Conservation (phyloP, 35 echinoderm and acorn worm species). For the Stichopus chloronotus region DNA sequence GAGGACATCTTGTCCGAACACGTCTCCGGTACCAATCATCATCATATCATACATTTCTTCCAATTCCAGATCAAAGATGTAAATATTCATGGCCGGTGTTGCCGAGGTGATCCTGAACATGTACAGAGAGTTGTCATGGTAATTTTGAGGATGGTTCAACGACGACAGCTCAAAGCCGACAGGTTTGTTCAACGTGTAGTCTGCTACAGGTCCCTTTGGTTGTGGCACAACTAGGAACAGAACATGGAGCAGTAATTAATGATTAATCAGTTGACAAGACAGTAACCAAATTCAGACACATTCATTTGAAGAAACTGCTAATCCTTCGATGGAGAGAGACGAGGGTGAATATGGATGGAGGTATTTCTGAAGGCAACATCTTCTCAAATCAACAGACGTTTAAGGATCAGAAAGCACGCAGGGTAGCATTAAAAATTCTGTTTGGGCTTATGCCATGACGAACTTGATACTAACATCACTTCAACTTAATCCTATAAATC, state of each 20-base stretch:
- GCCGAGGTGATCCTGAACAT: slow-evolving; percentile 28
- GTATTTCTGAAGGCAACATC: too few relatives aligned
- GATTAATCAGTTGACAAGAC: neutral
- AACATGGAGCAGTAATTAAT: neutral
- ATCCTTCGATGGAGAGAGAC: too few relatives aligned
- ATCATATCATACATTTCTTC: slow-evolving; percentile 44
- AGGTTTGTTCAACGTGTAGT: slow-evolving; percentile 29
- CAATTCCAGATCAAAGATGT: slow-evolving; percentile 34
- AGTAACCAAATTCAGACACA: neutral
- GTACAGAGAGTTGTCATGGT: slow-evolving; percentile 46
- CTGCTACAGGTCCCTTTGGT: neutral
- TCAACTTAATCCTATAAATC: too few relatives aligned
- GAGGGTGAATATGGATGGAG: too few relatives aligned
- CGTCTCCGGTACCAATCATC: neutral
- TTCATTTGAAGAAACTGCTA: too few relatives aligned
- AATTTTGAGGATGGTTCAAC: slow-evolving; percentile 18
- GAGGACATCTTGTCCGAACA: neutral
- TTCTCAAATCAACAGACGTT: too few relatives aligned
- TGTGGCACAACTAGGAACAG: slow-evolving; percentile 24
- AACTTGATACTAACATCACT: too few relatives aligned
- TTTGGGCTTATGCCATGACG: too few relatives aligned
- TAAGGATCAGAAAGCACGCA: too few relatives aligned
- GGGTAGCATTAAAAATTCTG: too few relatives aligned
- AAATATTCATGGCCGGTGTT: slow-evolving; percentile 4
- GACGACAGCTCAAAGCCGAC: slow-evolving; percentile 30